Conservation (phyloP, 64 coral and sea anemone genomes). For the Pocillopora damicornis region DNA sequence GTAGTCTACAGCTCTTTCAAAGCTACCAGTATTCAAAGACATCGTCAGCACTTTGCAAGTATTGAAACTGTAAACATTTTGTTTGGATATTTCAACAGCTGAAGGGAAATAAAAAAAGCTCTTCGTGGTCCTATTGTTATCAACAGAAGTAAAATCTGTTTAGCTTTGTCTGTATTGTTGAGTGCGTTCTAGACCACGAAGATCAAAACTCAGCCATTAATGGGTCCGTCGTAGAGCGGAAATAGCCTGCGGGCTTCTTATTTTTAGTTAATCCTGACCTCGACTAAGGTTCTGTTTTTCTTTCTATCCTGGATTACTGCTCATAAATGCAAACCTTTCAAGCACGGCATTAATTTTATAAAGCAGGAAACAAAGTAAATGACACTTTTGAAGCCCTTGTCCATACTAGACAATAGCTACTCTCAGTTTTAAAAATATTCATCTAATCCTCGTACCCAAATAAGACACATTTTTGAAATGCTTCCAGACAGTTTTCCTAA, state of each 20-base stretch:
- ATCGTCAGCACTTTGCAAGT: not conserved
- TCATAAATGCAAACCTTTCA: not conserved
- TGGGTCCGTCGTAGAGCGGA: not conserved
- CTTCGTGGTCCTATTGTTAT: not conserved
- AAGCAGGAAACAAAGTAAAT: not conserved
- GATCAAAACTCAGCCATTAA: not conserved
- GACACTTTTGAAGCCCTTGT: not conserved
- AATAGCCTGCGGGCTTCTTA: not conserved
- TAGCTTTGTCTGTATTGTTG: not conserved
- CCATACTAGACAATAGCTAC: not conserved
- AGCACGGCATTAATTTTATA: not conserved
- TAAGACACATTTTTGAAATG: not conserved
- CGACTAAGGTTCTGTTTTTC: not conserved
- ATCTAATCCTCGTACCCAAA: not conserved
- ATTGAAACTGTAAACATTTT: not conserved
- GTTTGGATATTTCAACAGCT: not conserved
- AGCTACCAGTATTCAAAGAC: not conserved
- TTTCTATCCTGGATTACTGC: not conserved
- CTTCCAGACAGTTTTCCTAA: not conserved
- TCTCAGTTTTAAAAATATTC: not conserved
- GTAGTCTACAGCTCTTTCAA: too few relatives aligned
- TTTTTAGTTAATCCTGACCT: slow-evolving; percentile 1
- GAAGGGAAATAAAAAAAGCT: not conserved
- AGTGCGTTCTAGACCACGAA: not conserved
- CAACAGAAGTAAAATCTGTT: not conserved